Conservation (phyloP, 2,888 invertebrate genomes). For the Nemurella pictetii region DNA sequence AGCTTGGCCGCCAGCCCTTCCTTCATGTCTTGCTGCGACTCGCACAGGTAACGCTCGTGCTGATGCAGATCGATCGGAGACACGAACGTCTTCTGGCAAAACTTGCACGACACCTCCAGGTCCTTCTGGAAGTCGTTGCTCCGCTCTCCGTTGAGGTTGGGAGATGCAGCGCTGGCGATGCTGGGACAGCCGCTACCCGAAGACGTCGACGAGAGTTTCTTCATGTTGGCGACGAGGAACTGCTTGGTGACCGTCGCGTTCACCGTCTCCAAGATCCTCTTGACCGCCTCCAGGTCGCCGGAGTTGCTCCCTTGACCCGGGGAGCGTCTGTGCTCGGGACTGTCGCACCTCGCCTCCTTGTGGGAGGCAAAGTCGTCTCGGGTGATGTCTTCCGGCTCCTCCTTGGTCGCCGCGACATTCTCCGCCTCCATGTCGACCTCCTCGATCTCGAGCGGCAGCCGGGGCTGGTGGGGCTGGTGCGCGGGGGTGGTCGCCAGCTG, state of each 20-base stretch:
- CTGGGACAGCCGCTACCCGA: conserved; percentile 47
- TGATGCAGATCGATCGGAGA: conserved; percentile 65
- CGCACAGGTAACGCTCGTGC: conserved; percentile 63
- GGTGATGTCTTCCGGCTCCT: conserved; percentile 42
- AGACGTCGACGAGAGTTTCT: conserved; percentile 62
- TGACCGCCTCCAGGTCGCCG: conserved; percentile 65
- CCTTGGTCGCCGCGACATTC: conserved; percentile 50
- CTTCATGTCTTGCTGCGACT: conserved; percentile 55
- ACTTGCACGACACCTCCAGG: conserved; percentile 56
- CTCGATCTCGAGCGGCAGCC: conserved; percentile 47
- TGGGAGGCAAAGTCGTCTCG: background rate
- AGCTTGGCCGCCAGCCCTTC: conserved; percentile 79
- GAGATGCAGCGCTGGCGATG: conserved; percentile 38
- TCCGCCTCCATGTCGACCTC: conserved; percentile 56
- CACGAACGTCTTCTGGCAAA: conserved; percentile 63
- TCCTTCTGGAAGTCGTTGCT: conserved; percentile 39
- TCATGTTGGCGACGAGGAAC: conserved; percentile 69
- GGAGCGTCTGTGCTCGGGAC: conserved; percentile 46
- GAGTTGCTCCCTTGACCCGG: conserved; percentile 48
- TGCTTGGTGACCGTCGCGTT: conserved; percentile 76
- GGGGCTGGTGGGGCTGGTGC: conserved; percentile 26
- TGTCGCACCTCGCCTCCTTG: conserved; percentile 31
- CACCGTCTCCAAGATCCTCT: conserved; percentile 73
- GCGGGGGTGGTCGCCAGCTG: conserved; percentile 55
- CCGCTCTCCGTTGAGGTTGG: conserved; percentile 18